Evolutionary conservation across 2,113 vertebrate species (phyloP).

Genomic region (Elephas maximus): DNA sequence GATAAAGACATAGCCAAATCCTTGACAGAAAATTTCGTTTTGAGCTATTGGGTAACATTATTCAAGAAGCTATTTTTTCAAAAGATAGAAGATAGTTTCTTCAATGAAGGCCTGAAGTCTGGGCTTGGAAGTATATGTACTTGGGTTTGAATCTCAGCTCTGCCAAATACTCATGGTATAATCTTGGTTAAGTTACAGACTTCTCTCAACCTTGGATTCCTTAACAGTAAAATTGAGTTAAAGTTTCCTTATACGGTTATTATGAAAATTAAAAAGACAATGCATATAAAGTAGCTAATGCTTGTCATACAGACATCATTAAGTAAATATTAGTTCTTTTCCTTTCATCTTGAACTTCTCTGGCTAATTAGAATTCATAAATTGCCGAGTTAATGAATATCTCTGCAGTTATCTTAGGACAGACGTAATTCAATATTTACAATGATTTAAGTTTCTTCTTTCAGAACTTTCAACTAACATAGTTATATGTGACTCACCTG

Average conservation of each 20-base stretch:
- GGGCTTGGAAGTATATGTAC: too few species aligned
- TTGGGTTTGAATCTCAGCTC: not conserved
- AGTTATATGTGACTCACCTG: conserved; percentile 89
- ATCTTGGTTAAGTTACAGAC: not conserved
- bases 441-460: not conserved
- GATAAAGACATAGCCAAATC: not conserved
- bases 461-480: not conserved
- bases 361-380: not conserved
- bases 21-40: not conserved
- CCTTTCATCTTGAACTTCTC: not conserved
- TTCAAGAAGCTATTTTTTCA: not conserved
- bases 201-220: not conserved
- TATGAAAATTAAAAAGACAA: not conserved
- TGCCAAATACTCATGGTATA: not conserved
- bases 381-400: not conserved
- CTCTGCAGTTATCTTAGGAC: not conserved
- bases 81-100: not conserved
- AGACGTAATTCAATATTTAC: not conserved
- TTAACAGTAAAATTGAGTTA: not conserved
- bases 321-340: not conserved
- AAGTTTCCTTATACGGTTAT: not conserved
- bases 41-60: not conserved
- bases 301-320: not conserved
- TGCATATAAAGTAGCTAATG: not conserved
- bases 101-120: not conserved